Base-by-base conservation (phyloP, 1,140 invertebrate species). In the Dolichoris vasculosae region DNA sequence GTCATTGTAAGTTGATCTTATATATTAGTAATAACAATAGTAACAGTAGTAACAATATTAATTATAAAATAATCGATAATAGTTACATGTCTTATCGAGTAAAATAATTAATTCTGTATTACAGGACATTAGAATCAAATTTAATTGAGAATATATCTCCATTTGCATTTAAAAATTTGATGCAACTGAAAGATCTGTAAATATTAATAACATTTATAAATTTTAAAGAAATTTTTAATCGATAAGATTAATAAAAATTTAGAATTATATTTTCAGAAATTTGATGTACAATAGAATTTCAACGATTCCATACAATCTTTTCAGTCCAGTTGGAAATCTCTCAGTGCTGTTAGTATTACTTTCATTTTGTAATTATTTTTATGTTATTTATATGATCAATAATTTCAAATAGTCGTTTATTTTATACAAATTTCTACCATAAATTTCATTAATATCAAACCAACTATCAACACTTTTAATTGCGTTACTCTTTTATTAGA, bases 111-210 rank as follows among this genome's bases (percentile, higher is more conserved):
- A 82, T 32, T 23, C 75, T 26, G 55, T 59, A 67, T 90, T 90
- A 71, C 87, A 94, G 87, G 89, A 91, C 89, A 85, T 51, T 92
- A 23, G 88, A 90, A 69, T 84, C 86, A 26, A 92, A 92, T 92
- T 48, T 88, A 59, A 89, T 95, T 86, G 89, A 89, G 84, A 89
- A 88, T 77, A 92, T 95, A 85, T 91, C 92, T 82, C 89, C 89
- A 43, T 87, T 92, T 85, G 91, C 92, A 84, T 94, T 95, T 88
- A 78, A 89, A 76, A 91, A 94, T 82, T 90, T 94, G 86, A 88
- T 85, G 67, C 89, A 91, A 51, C 89, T 95, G 78, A 91, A 91
- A 67, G 93, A 94, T 86, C 88, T 95, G 95, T 95, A 91, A 95
- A 94, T 94, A 88, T 48, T 2, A 26, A n/a, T 26, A 85, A 64